phyloP scores from a whole-genome alignment of 2,888 invertebrate species.

The Trissolcus japonicus region DNA sequence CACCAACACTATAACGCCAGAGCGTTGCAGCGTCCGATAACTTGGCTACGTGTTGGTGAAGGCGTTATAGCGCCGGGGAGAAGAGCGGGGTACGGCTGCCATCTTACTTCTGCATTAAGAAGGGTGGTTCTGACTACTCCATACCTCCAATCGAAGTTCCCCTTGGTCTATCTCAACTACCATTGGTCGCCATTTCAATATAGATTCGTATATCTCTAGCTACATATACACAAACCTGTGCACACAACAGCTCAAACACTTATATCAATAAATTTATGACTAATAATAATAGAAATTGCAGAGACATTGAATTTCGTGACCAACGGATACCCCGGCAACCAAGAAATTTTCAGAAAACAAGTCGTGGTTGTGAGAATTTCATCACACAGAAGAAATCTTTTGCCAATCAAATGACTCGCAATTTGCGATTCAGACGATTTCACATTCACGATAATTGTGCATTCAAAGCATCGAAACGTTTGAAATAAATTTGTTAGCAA shows the following conservation, averaged over 20 bases:
- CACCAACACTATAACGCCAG: slow-evolving; percentile 33
- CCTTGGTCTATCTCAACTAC: slow-evolving; percentile 57
- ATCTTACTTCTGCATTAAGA: slow-evolving; percentile 75
- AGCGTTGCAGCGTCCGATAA: slow-evolving; percentile 25
- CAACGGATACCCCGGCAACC: too few species aligned
- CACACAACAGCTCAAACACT: slow-evolving; percentile 12
- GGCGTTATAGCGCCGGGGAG: slow-evolving; percentile 53
- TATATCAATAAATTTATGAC: slow-evolving; percentile 37
- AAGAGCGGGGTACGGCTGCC: slow-evolving; percentile 66
- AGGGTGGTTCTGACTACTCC: slow-evolving; percentile 66
- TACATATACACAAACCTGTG: slow-evolving; percentile 39
- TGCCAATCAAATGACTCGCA: too few species aligned
- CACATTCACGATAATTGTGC: too few species aligned
- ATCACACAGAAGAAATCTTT: too few species aligned
- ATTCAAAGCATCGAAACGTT: too few species aligned
- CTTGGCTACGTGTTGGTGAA: slow-evolving; percentile 51
- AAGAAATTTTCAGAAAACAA: background rate
- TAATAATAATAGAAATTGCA: slow-evolving; percentile 24
- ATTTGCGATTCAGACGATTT: too few species aligned
- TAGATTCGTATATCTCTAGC: slow-evolving; percentile 57
- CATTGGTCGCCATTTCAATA: slow-evolving; percentile 60
- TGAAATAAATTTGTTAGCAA: too few species aligned
- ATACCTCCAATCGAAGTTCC: slow-evolving; percentile 59
- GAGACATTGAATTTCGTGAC: slow-evolving; percentile 7
- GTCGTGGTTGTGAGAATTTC: background rate